Conservation (phyloP, 2,888 invertebrate species). For the Leptodirus hochenwartii region DNA sequence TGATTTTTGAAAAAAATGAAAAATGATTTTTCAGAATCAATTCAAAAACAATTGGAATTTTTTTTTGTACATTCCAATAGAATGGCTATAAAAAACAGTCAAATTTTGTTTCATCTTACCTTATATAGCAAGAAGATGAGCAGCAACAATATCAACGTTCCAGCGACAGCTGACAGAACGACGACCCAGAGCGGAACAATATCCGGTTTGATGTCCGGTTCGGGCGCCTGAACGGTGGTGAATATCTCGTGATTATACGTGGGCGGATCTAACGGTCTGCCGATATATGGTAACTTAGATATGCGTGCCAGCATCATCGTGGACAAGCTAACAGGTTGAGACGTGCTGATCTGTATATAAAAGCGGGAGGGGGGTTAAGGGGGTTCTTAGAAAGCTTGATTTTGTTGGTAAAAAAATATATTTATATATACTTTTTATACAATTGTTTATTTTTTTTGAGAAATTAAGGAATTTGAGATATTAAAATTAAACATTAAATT, state of each 20-base stretch:
- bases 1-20: too few species aligned
- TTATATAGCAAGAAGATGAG: slow-evolving; percentile 65
- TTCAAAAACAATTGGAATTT: too few species aligned
- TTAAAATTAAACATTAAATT: too few species aligned
- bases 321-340: slow-evolving; percentile 47
- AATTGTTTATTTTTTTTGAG: too few species aligned
- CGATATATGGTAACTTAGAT: slow-evolving; percentile 52
- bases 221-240: slow-evolving; percentile 47
- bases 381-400: too few species aligned
- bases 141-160: slow-evolving; percentile 58
- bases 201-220: slow-evolving; percentile 41
- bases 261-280: slow-evolving; percentile 36
- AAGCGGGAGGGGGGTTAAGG: too few species aligned
- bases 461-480: too few species aligned
- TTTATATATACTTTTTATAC: too few species aligned
- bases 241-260: slow-evolving; percentile 51
- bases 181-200: slow-evolving; percentile 77
- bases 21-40: too few species aligned
- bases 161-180: slow-evolving; percentile 64
- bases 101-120: too few species aligned
- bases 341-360: slow-evolving; percentile 26
- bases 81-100: slow-evolving; percentile 6
- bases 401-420: neutral
- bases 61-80: neutral
- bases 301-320: slow-evolving; percentile 58